phyloP scores from a whole-genome alignment of 2,888 invertebrate species.

The Callimorpha dominula region DNA sequence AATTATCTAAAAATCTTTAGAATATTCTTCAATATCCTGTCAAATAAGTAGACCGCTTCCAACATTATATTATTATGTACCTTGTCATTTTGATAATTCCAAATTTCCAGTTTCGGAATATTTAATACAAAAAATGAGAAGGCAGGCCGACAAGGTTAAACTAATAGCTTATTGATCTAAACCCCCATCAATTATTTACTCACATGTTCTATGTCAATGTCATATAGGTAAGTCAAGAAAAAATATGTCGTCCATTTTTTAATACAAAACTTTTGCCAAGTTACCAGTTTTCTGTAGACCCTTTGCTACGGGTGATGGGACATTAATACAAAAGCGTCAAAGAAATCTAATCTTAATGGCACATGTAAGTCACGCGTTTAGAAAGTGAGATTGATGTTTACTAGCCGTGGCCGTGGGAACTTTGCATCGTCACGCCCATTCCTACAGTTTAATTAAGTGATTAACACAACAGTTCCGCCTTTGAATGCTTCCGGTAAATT shows the following conservation, averaged over 20 bases:
- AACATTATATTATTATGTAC: too few species aligned
- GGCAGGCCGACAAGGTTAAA: not conserved
- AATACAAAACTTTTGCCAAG: not conserved
- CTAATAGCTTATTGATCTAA: not conserved
- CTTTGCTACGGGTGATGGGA: not conserved
- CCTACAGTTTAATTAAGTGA: conserved; percentile 40
- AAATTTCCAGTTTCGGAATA: too few species aligned
- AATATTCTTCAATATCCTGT: too few species aligned
- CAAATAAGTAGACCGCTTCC: too few species aligned
- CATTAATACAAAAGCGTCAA: not conserved
- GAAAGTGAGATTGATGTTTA: conserved; percentile 56
- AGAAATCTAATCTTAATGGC: not conserved
- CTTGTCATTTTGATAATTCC: too few species aligned
- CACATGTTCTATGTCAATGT: not conserved
- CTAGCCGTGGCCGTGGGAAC: conserved; percentile 51
- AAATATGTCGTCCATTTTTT: not conserved
- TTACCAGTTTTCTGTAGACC: not conserved
- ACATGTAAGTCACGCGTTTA: conserved; percentile 41
- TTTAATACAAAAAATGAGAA: not conserved
- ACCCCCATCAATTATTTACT: not conserved
- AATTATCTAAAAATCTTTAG: too few species aligned
- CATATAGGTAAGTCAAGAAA: not conserved
- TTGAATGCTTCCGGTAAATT: conserved; percentile 33
- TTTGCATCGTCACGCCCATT: conserved; percentile 41
- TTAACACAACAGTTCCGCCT: conserved; percentile 37